These are phyloP conservation scores for Drosophila neonasuta DNA, from an alignment of 2,888 invertebrate genomes.

Conservation along the genomic window DNA sequence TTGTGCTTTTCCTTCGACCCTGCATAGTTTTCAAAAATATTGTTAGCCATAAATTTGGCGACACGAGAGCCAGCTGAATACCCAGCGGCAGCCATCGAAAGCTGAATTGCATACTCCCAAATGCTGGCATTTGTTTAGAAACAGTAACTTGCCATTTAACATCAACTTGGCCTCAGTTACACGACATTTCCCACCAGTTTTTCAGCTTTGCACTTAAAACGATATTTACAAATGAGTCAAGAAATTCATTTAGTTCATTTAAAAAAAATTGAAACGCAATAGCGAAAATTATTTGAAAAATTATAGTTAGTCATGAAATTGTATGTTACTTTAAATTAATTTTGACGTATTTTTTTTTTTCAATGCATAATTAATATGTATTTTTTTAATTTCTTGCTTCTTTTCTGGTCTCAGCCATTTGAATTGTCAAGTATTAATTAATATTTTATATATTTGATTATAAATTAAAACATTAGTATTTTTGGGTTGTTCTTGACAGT, in stretches of 20 bases:
- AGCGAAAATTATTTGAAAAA: no score
- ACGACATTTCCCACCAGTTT: not conserved
- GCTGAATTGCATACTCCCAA: slow-evolving; percentile 53
- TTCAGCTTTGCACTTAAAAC: slow-evolving; percentile 6
- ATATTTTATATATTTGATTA: no score
- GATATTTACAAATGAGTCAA: not conserved
- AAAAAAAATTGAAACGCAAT: not conserved
- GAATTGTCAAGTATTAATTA: no score
- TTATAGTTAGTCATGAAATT: no score
- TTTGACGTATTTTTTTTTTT: no score
- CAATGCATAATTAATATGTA: no score
- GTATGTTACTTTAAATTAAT: no score
- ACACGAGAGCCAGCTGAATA: slow-evolving; percentile 37
- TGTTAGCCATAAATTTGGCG: slow-evolving; percentile 69
- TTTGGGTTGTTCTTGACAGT: no score
- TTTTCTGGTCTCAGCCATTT: no score
- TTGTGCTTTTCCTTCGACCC: slow-evolving; percentile 1
- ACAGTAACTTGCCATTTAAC: slow-evolving; percentile 41
- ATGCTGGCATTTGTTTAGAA: slow-evolving; percentile 58
- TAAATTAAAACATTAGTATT: no score
- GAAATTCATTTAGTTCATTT: not conserved
- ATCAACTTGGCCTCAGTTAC: slow-evolving; percentile 45
- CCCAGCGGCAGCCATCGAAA: slow-evolving; percentile 23
- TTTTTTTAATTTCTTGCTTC: no score
- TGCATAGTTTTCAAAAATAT: slow-evolving; percentile 64